A percentile compares a stretch with the other conserved stretches of the same genome.
Evolutionary conservation across 2,888 invertebrate genomes (phyloP).

Genomic region (Acanthosoma haemorrhoidale): DNA sequence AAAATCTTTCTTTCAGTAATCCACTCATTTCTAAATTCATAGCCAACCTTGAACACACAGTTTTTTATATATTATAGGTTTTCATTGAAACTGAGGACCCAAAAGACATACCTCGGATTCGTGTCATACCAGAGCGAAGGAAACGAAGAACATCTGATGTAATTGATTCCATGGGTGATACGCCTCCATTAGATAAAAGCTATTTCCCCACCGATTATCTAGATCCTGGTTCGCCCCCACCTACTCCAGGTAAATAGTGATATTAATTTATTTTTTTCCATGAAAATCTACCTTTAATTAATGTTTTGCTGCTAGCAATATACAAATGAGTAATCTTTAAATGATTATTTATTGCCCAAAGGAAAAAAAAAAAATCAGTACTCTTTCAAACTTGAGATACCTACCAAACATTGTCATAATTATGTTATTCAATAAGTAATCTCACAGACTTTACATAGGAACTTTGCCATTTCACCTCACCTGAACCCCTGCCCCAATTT

Average conservation of each 20-base stretch:
- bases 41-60: background rate
- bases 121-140: constrained; percentile 33
- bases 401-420: too few relatives aligned
- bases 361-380: too few relatives aligned
- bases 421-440: too few relatives aligned
- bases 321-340: too few relatives aligned
- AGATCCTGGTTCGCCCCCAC: constrained; percentile 14
- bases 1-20: background rate
- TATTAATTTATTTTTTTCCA: background rate
- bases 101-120: constrained; percentile 28
- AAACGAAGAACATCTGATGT: constrained; percentile 41
- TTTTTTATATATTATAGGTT: constrained; percentile 32
- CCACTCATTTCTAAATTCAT: background rate
- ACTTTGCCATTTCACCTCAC: too few relatives aligned
- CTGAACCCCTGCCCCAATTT: too few relatives aligned
- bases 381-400: too few relatives aligned
- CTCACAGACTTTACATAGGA: too few relatives aligned
- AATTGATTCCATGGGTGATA: constrained; percentile 41
- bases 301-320: too few relatives aligned
- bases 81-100: constrained; percentile 39
- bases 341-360: too few relatives aligned
- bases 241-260: constrained; percentile 10
- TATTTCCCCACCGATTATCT: constrained; percentile 9
- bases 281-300: too few relatives aligned
- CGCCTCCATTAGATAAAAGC: constrained; percentile 14